These are phyloP conservation scores for Platichthys flesus DNA, from an alignment of 2,113 vertebrate genomes.

Conservation along the genomic window DNA sequence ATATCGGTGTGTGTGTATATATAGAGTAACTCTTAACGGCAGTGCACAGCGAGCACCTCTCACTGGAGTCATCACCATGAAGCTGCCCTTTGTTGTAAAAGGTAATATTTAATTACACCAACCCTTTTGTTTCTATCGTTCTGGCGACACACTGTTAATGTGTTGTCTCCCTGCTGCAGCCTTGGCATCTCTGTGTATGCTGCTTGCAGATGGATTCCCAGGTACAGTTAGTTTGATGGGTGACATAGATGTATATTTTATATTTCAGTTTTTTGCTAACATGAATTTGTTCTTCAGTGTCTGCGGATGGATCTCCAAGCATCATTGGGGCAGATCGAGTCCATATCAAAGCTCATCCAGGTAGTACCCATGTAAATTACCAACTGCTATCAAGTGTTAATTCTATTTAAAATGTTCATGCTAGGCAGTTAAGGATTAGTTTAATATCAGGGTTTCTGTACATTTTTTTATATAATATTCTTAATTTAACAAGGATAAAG, in stretches of 20 bases:
- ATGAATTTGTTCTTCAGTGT: constrained; percentile 33
- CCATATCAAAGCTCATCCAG: constrained; percentile 35
- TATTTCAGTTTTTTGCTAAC: constrained; percentile 8
- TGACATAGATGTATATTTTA: not conserved
- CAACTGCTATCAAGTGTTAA: not conserved
- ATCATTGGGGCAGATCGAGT: constrained; percentile 53
- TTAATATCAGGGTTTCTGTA: no score
- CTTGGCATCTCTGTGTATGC: constrained; percentile 47
- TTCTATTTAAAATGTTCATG: not conserved
- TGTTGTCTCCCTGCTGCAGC: constrained; percentile 37
- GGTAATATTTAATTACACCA: constrained; percentile 48
- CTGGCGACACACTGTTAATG: not conserved
- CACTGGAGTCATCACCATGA: constrained; percentile 47
- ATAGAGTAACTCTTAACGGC: not conserved
- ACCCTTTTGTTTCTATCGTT: not conserved
- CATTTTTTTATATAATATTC: no score
- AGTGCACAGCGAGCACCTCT: not conserved
- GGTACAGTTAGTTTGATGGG: constrained; percentile 43
- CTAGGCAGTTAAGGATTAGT: no score
- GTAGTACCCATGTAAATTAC: constrained; percentile 39
- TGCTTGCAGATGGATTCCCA: constrained; percentile 50
- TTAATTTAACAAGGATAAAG: no score
- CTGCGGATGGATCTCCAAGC: constrained; percentile 40
- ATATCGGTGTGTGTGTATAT: not conserved
- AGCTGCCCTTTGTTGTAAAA: constrained; percentile 40